Conservation (phyloP, 2,888 invertebrate genomes). For the Acanthosepion esculentum region DNA sequence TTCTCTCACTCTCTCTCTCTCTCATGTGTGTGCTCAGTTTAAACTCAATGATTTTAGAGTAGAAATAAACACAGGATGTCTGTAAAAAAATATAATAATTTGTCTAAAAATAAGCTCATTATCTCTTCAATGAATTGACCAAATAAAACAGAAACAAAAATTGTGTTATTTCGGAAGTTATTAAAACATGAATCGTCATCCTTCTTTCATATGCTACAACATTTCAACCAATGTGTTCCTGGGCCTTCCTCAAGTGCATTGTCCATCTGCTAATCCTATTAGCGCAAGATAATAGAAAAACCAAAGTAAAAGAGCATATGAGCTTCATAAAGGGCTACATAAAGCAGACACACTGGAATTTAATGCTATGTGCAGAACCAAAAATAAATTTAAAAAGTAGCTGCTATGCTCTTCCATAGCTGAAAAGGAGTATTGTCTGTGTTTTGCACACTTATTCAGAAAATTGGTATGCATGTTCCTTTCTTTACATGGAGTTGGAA, state of each 20-base stretch:
- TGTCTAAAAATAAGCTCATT: neutral
- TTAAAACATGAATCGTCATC: neutral
- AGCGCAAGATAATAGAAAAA: neutral
- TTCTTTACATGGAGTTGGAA: neutral
- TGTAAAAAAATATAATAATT: neutral
- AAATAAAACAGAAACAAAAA: neutral
- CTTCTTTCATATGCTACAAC: neutral
- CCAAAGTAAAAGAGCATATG: neutral
- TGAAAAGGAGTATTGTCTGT: neutral
- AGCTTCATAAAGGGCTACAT: neutral
- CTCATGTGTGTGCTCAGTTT: neutral
- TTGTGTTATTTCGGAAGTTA: neutral
- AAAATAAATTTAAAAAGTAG: neutral
- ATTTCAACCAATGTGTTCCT: slow-evolving; percentile 18
- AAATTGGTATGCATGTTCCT: neutral
- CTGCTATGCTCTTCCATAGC: neutral
- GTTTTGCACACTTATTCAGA: neutral
- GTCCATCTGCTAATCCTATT: neutral
- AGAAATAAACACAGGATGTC: neutral
- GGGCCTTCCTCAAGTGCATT: neutral
- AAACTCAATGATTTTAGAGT: neutral
- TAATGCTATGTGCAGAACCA: neutral
- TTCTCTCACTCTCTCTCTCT: neutral
- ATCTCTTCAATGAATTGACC: neutral
- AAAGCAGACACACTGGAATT: neutral